phyloP scores from a whole-genome alignment of 2,113 vertebrate species.

The Nicator chloris region DNA sequence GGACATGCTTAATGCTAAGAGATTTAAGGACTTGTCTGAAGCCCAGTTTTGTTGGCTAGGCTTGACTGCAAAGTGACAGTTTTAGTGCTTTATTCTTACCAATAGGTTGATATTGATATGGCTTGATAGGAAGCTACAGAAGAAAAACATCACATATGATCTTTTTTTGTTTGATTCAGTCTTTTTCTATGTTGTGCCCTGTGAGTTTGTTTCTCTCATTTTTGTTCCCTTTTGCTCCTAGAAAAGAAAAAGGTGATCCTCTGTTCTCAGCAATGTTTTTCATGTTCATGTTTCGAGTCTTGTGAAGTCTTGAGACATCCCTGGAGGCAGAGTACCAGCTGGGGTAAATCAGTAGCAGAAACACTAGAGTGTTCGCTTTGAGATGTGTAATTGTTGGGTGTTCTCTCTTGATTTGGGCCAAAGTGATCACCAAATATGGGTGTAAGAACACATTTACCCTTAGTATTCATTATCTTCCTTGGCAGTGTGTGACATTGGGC shows the following conservation, averaged over 20 bases:
- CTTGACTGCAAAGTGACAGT: background rate
- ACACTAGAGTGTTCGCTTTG: background rate
- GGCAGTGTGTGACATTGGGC: background rate
- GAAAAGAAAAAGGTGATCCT: background rate
- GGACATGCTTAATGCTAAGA: background rate
- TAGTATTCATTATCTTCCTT: background rate
- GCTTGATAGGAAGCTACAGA: background rate
- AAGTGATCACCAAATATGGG: background rate
- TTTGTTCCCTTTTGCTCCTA: background rate
- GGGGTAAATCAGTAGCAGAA: slow-evolving; percentile 22
- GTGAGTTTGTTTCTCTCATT: background rate
- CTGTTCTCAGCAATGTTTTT: background rate
- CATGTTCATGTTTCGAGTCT: background rate
- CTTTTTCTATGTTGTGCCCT: background rate
- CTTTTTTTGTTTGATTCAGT: background rate
- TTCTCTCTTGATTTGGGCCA: background rate
- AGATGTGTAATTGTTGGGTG: background rate
- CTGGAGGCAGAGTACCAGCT: background rate
- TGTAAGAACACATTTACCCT: background rate
- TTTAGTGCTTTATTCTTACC: background rate
- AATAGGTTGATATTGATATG: background rate
- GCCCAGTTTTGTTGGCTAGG: background rate
- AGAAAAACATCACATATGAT: background rate
- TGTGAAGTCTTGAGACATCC: background rate
- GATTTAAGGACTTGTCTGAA: background rate